Base-by-base conservation (phyloP, 2,113 vertebrate genomes). In the Dissostichus mawsoni region DNA sequence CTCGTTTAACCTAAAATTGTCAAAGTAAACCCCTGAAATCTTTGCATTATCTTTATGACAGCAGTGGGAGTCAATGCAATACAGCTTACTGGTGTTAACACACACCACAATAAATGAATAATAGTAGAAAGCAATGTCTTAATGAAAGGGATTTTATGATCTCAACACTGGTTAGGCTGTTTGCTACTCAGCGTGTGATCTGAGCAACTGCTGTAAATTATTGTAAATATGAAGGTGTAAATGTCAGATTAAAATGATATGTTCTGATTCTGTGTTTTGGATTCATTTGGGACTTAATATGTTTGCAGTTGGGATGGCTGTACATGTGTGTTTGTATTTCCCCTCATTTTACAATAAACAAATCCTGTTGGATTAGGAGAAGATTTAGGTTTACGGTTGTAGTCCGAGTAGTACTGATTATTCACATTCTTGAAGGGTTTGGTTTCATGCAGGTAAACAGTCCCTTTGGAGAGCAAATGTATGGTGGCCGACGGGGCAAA, bases 181-280 rank as follows among this genome's bases (percentile, higher is more conserved):
- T 59, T 73, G 75, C 29, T 74, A n/a, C n/a, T 57, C 68, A 61
- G 79, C 78, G 74, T 83, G 80, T 75, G 53, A 72, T 36, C 66
- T 6, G 59, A 82, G 72, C 33, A 59, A 11, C 41, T 76, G 55
- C 59, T 68, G 78, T 33, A 80, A 48, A 58, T 67, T 33, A 14
- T 14, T 77, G 70, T 75, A 64, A 69, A 71, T 47, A 55, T 0
- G 8, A 16, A 53, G 20, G 18, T 69, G 47, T 45, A 12, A 64
- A 11, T 5, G 10, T 64, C 18, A 84, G 36, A 84, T 87, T 82
- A 84, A 86, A 86, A 11, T 33, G 33, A 66, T 4, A 58, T 57
- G 13, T 69, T 81, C 47, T 61, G 10, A 71, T 51, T 45, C 16
- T 71, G 68, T 68, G 44, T 74, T 66, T 23, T 80, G 72, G 52